Base-by-base conservation (phyloP, 2,797 vertebrate species). In the Lepidocolaptes lacrymiger region DNA sequence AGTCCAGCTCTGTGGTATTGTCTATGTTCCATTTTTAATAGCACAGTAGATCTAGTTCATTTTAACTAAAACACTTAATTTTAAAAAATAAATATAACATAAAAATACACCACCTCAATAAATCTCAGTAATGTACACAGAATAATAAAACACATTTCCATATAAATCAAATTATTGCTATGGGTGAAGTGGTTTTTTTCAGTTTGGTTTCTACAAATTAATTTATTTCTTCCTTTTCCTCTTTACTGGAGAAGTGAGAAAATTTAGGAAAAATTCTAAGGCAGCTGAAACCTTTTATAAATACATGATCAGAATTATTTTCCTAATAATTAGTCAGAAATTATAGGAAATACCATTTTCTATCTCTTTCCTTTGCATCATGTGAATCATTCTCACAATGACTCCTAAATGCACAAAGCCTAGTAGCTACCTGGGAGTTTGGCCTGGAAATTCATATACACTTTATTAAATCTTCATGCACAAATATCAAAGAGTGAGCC, bases 1-100 rank as follows among this genome's bases (percentile, higher is more conserved):
- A 69, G 39, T 92, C 88, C 89, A 94, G 55, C 56, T 96, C 73
- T 91, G 79, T 83, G 79, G 62, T 93, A 89, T 95, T 97, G 89
- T 92, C 93, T 95, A 93, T 82, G 69, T 96, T 97, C 96, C 91
- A 94, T 97, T 94, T 96, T 96, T 95, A 95, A 86, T 89, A 97
- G 84, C 72, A 76, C 62, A 93, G 90, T 93, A 96, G 68, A 96
- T 85, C 66, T 96, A 97, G 81, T 96, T 96, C 96, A 93, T 95
- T 97, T 95, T 85, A 91, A 96, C 97, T 26, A 91, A 95, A 97
- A 97, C 86, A 17, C 55, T 91, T 96, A 1, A 59, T 95, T 97
- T 97, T 89, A 34, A 80, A 89, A 97, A 97, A 94, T 86, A 97
- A 97, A 94, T 90, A 84, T 48, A 97, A 95, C 88, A 84, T 44